These are phyloP conservation scores for Cenopis cana DNA, from an alignment of 2,888 invertebrate species.

Conservation along the genomic window DNA sequence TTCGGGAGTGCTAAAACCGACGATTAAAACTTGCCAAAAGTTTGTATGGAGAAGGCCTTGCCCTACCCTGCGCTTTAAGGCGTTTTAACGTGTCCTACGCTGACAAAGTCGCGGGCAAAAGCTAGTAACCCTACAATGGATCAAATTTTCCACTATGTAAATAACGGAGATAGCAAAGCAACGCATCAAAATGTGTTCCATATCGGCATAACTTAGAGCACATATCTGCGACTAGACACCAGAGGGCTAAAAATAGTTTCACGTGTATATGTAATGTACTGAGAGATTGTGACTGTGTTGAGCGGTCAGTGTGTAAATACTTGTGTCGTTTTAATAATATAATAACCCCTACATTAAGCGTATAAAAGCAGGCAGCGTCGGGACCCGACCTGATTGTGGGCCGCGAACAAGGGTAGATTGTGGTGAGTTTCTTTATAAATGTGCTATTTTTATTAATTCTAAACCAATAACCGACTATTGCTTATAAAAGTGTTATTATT, in stretches of 20 bases:
- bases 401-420: constrained; percentile 18
- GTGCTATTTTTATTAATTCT: background rate
- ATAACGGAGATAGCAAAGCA: constrained; percentile 8
- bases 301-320: constrained; percentile 15
- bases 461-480: background rate
- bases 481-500: too few species aligned
- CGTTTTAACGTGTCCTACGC: too few species aligned
- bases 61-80: too few species aligned
- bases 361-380: constrained; percentile 40
- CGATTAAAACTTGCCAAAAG: too few species aligned
- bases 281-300: constrained; percentile 14
- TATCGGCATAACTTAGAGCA: constrained; percentile 11
- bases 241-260: constrained; percentile 33
- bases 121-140: too few species aligned
- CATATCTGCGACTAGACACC: constrained; percentile 30
- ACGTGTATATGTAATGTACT: constrained; percentile 27
- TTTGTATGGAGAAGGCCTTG: too few species aligned
- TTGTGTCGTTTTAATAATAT: constrained; percentile 39
- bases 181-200: background rate
- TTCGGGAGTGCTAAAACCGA: too few species aligned
- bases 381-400: constrained; percentile 14
- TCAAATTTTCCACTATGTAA: constrained; percentile 13
- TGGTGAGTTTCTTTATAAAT: constrained; percentile 36
- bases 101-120: too few species aligned
- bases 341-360: constrained; percentile 37